Conservation (phyloP, 1,140 invertebrate genomes). For the Macrocentrus cingulum region DNA sequence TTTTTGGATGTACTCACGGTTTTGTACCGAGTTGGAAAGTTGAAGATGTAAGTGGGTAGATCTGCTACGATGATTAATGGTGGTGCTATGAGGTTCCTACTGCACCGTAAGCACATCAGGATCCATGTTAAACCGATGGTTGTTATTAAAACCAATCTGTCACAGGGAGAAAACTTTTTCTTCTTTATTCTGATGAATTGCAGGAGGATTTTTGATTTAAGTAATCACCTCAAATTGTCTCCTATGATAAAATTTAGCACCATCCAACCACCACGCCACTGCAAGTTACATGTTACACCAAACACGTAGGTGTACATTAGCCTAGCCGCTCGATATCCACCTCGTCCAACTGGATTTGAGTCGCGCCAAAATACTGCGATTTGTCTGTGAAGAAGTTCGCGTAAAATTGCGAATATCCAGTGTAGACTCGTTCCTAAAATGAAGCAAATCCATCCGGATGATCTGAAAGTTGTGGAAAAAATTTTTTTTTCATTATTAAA, state of each 20-base stretch:
- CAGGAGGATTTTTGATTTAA: background rate
- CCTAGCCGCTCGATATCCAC: conserved; percentile 35
- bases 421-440: conserved; percentile 57
- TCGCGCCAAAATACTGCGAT: conserved; percentile 25
- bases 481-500: background rate
- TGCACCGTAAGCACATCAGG: conserved; percentile 50
- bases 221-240: conserved; percentile 30
- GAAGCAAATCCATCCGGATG: conserved; percentile 56
- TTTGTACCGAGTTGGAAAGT: conserved; percentile 64
- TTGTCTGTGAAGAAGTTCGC: conserved; percentile 36
- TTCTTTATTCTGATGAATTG: background rate
- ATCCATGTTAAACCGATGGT: conserved; percentile 15
- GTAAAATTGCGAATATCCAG: conserved; percentile 53
- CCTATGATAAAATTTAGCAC: conserved; percentile 56
- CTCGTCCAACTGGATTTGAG: conserved; percentile 9
- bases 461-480: conserved; percentile 37
- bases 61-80: conserved; percentile 65
- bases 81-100: conserved; percentile 63
- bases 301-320: conserved; percentile 65
- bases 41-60: conserved; percentile 60
- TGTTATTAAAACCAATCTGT: conserved; percentile 29
- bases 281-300: conserved; percentile 60
- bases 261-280: conserved; percentile 67
- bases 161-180: conserved; percentile 5
- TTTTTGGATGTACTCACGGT: conserved; percentile 43